Base-by-base conservation (phyloP, 2,113 vertebrate genomes). In the Alaudala cheleensis region DNA sequence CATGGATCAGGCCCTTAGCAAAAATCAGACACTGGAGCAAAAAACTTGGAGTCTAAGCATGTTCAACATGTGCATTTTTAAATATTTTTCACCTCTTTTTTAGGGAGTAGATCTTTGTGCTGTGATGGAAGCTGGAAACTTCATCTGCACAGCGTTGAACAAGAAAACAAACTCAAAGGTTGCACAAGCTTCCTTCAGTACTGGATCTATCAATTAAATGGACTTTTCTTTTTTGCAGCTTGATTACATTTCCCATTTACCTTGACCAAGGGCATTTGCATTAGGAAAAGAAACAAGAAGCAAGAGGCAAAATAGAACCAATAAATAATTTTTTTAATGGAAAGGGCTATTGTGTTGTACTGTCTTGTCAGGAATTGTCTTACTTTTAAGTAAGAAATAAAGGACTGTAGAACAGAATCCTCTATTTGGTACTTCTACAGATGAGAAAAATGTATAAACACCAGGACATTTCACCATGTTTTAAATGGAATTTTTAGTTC, bases 151-250 rank as follows among this genome's bases (percentile, higher is more conserved):
- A 78, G 98, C 98, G 88, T 97, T 99, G 91, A 96, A 97, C 80
- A 98, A 99, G 96, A 98, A 97, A 86, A 99, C 99, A 88, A 99
- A 98, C 96, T 99, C 99, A n/a, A 99, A 98, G 95, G 99, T 99
- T 57, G 98, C 98, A 73, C 98, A 97, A 91, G 99, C 98, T 84
- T 98, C 93, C 81, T 97, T 97, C 94, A 94, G 4, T 70, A 84
- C 83, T 50, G 97, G 96, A 97, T 40, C 57, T 87, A 60, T 65
- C 71, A 92, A 70, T 87, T 88, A 92, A 93, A 54, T 44, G 58
- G 44, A 64, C 24, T 66, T 82, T 90, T 53, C 61, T 51, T 80
- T 87, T 71, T 86, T 37, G 29, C 90, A 80, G 60, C 69, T 95
- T 69, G 56, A 40, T 91, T 83, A 26, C 54, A 25, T 90, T 89